Evolutionary conservation across 2,888 invertebrate species (phyloP), one percentile per base, ranked within the genome.

Genomic region (Melikaiella ostensackeni): DNA sequence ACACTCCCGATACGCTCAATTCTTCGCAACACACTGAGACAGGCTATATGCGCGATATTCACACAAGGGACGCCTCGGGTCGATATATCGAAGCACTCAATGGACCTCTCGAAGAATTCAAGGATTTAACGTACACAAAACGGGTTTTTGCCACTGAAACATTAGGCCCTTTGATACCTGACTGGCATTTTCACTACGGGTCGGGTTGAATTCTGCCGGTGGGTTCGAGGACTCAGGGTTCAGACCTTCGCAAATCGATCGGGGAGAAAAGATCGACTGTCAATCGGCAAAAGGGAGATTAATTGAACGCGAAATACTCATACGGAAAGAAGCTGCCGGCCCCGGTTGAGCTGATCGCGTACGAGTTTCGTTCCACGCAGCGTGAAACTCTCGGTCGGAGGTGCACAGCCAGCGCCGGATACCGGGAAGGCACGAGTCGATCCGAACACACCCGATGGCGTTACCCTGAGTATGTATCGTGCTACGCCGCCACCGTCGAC

Each of bases 301-400:
- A 76, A 78, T 76, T 64, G 81, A 77, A 80, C 82, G 77, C 86
- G 85, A 80, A 84, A 82, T 83, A 81, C 80, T 84, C 82, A 86
- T 86, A 84, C 82, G 84, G 83, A 86, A 88, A 86, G 86, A 87
- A 86, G 87, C 86, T 88, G 87, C 86, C 85, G 83, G 85, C 85
- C 87, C 85, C 87, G 88, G 85, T 86, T 86, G 89, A 88, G 87
- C 90, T 86, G 88, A 88, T 89, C 89, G 89, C 88, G 88, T 88
- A 88, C 89, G 88, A 89, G 89, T 89, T 89, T 89, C 88, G 87
- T 89, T 88, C 86, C 87, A 88, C 88, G 88, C 89, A 88, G 89
- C 89, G 85, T 88, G 88, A 87, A 89, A 89, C 89, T 88, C 70
- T 50, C 70, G 30, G 50, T 70, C 87, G 85, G 86, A 88, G 89